Evolutionary conservation across 2,797 vertebrate species (phyloP).

Genomic region (Halcyon badia): DNA sequence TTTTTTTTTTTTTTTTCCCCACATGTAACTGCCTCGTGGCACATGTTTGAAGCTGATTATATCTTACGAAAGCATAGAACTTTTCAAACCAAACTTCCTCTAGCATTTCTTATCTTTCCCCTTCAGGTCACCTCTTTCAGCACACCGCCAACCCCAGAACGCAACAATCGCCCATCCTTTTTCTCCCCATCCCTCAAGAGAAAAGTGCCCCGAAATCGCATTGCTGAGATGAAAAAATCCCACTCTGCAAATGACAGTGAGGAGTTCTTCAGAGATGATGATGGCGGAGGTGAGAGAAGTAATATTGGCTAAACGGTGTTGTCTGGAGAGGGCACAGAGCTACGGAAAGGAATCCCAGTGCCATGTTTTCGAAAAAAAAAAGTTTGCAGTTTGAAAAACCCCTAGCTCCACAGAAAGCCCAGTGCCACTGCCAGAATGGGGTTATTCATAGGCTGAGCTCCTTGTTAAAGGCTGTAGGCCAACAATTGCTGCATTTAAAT

Average conservation of each 20-base stretch:
- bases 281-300: conserved; percentile 81
- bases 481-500: background rate
- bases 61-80: background rate
- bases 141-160: conserved; percentile 94
- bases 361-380: background rate
- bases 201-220: conserved; percentile 92
- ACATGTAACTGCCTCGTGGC: rapidly evolving
- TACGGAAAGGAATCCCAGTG: background rate
- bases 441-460: background rate
- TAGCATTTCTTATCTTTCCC: background rate
- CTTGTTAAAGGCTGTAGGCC: background rate
- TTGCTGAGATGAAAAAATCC: conserved; percentile 97
- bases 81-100: background rate
- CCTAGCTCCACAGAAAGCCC: background rate
- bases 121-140: conserved; percentile 96
- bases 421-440: background rate
- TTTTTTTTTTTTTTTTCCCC: background rate
- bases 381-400: background rate
- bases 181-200: conserved; percentile 95
- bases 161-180: conserved; percentile 93
- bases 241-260: conserved; percentile 98
- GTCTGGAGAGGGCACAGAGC: background rate
- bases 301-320: background rate
- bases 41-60: background rate
- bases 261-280: conserved; percentile 95